Base-by-base conservation (phyloP, 2,888 invertebrate species). In the Clostera curtula region DNA sequence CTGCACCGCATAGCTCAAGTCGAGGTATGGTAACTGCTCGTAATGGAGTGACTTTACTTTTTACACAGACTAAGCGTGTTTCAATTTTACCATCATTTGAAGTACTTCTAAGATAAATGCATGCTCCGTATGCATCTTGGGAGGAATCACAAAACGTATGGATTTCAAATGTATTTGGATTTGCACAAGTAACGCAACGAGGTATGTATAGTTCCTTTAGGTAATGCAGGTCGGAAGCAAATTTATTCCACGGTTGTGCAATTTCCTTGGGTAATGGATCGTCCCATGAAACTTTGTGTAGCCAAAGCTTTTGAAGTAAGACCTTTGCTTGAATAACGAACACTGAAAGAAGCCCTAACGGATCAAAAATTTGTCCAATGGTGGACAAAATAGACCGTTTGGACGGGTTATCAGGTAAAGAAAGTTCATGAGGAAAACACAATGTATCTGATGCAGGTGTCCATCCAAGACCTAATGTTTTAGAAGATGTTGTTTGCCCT, bases 121-220 rank as follows among this genome's bases (percentile, higher is more conserved):
- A 26, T 8, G 18, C 12, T 17, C 25, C 25, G 25, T 25, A 25
- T 25, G 25, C 25, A 13, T 25, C 25, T 12, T 25, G 20, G n/a
- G 26, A 26, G 14, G 26, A 26, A 11, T 26, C 26, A 15, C 19
- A 19, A 18, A 26, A 26, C 13, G 26, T 26, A 15, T 26, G 20
- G 15, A 26, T 26, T 20, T 26, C 26, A 10, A 26, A 20, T 15
- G 20, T 5, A 5, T 15, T 15, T 6, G 15, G 15, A 15, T 15
- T 15, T 5, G 4, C 6, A 15, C 15, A 15, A 15, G 15, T 15
- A 15, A 15, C 15, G 6, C 15, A 15, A 15, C 15, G 6, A 15
- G 6, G 15, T 15, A 6, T 15, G 15, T 15, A 6, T 6, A 15
- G 6, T 5, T 15, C 4, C 4, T 15, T 15, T 15, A 15, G 6